These are phyloP conservation scores for Panzeria rudis DNA, from an alignment of 2,888 invertebrate species.

Conservation along the genomic window DNA sequence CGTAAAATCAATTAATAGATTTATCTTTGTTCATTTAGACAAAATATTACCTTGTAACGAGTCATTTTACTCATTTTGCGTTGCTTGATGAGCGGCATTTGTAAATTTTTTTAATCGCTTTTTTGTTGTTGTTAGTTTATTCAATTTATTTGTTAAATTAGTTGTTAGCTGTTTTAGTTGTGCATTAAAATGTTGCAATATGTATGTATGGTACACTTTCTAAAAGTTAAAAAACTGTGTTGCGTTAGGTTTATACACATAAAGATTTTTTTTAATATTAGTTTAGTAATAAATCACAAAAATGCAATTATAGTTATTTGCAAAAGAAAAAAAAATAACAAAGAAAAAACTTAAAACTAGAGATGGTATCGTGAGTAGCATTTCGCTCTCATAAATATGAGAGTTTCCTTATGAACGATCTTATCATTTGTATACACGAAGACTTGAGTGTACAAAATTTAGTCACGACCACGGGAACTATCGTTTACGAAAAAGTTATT, in stretches of 20 bases:
- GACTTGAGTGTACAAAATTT: no score
- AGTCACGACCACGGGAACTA: no score
- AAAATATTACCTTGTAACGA: slow-evolving; percentile 79
- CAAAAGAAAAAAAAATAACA: slow-evolving; percentile 20
- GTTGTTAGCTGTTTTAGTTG: neutral
- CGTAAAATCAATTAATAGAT: neutral
- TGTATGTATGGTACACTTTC: slow-evolving; percentile 43
- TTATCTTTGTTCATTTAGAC: neutral
- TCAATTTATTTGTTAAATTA: neutral
- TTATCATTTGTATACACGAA: no score
- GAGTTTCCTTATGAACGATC: no score
- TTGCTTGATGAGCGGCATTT: slow-evolving; percentile 81
- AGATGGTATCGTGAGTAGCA: neutral
- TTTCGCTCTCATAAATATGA: no score
- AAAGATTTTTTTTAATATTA: neutral
- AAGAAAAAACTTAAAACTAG: neutral
- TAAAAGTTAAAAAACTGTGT: slow-evolving; percentile 51
- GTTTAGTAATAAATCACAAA: slow-evolving; percentile 49
- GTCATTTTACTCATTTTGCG: slow-evolving; percentile 82
- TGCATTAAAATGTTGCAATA: slow-evolving; percentile 12
- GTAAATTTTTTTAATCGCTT: slow-evolving; percentile 54
- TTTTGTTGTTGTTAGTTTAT: slow-evolving; percentile 7
- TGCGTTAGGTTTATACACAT: slow-evolving; percentile 1
- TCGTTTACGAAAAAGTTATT: no score
- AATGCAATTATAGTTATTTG: slow-evolving; percentile 51